phyloP scores from a whole-genome alignment of 2,797 vertebrate genomes.

The Gila robusta region DNA sequence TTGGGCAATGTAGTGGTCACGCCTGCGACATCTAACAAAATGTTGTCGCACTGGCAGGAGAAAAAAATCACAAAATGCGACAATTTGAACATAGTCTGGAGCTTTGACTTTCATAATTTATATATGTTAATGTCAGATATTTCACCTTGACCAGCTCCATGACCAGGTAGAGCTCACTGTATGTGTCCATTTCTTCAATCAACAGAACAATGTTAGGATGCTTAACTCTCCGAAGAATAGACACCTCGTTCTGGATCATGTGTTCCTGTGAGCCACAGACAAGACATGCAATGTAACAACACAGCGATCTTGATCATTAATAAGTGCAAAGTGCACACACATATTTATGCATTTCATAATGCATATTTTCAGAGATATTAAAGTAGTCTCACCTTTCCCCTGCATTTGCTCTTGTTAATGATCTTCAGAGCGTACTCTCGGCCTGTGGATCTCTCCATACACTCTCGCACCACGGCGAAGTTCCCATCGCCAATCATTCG shows the following conservation, averaged over 20 bases:
- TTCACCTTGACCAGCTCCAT: constrained; percentile 98
- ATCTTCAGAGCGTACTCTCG: constrained; percentile 98
- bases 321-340: neutral
- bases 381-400: constrained; percentile 88
- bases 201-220: constrained; percentile 97
- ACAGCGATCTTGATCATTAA: neutral
- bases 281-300: neutral
- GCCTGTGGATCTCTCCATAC: constrained; percentile 95
- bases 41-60: neutral
- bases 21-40: neutral
- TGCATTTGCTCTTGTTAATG: constrained; percentile 97
- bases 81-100: neutral
- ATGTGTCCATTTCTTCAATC: constrained; percentile 97
- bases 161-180: constrained; percentile 91
- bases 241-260: constrained; percentile 98
- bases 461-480: constrained; percentile 97
- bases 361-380: neutral
- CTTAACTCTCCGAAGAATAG: constrained; percentile 94
- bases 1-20: neutral
- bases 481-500: constrained; percentile 95
- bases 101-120: neutral
- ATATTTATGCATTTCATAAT: neutral
- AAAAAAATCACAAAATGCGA: neutral
- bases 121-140: neutral
- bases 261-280: constrained; percentile 83